Percentiles rank a stretch among this genome's conserved stretches.
Conservation (phyloP, 1,140 invertebrate species). For the Microplitis demolitor region DNA sequence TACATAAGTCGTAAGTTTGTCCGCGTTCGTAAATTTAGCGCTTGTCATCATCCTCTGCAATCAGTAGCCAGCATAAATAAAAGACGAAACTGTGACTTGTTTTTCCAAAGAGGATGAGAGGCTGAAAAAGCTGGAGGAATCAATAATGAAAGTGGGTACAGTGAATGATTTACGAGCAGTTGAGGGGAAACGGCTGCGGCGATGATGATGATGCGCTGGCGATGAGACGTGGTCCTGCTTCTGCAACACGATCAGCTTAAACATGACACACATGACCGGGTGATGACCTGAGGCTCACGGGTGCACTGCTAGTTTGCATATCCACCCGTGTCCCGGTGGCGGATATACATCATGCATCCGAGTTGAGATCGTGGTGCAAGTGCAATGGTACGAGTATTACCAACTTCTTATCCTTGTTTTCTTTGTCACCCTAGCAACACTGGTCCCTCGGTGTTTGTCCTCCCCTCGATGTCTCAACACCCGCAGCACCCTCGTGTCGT, state of each 20-base stretch:
- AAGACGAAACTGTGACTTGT: not conserved
- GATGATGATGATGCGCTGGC: not conserved
- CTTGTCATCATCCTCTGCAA: too few relatives aligned
- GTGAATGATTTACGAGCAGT: not conserved
- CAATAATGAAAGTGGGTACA: not conserved
- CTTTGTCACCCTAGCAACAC: not conserved
- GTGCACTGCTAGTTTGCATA: conserved; percentile 51
- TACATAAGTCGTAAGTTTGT: too few relatives aligned
- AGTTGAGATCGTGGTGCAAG: conserved; percentile 45
- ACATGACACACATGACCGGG: conserved; percentile 31
- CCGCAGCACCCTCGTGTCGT: conserved; percentile 17
- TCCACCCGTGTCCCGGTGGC: conserved; percentile 52
- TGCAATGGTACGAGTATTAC: conserved; percentile 38
- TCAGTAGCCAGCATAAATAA: not conserved
- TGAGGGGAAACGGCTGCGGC: not conserved
- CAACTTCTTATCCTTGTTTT: not conserved
- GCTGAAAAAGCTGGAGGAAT: too few relatives aligned
- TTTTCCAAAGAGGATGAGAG: too few relatives aligned
- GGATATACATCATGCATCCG: conserved; percentile 55
- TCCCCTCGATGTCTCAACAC: conserved; percentile 8
- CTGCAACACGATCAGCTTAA: conserved; percentile 3
- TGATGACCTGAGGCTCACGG: conserved; percentile 28
- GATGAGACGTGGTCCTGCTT: not conserved
- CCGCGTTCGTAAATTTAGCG: too few relatives aligned
- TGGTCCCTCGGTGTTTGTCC: conserved; percentile 8